Evolutionary conservation across 2,797 vertebrate genomes (phyloP).

Genomic region (Acestrorhynchus altus): DNA sequence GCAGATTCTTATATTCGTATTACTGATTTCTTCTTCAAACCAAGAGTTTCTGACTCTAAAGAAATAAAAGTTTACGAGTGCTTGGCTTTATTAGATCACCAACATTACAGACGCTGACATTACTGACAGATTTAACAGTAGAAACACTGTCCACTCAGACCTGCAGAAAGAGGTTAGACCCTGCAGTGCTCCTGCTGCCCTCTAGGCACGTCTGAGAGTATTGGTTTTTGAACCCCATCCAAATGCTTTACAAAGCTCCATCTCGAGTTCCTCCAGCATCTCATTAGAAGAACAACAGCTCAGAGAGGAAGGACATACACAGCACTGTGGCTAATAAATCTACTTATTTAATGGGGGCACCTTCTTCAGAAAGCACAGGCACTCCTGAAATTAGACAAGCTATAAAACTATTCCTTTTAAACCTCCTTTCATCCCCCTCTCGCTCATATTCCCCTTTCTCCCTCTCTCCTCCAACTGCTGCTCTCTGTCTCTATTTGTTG

Average conservation of each 20-base stretch:
- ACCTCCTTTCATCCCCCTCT: background rate
- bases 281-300: background rate
- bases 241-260: background rate
- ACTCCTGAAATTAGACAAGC: constrained; percentile 20
- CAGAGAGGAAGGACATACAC: background rate
- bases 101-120: too few species aligned
- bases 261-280: background rate
- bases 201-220: background rate
- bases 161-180: too few species aligned
- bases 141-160: too few species aligned
- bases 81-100: too few species aligned
- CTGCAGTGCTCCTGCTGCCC: background rate
- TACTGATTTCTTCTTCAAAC: too few species aligned
- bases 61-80: too few species aligned
- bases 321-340: background rate
- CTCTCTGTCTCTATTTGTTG: constrained; percentile 14
- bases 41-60: too few species aligned
- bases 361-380: background rate
- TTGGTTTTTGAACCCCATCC: background rate
- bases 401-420: constrained; percentile 1
- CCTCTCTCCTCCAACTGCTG: too few species aligned
- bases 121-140: too few species aligned
- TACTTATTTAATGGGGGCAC: background rate
- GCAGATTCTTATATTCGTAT: too few species aligned
- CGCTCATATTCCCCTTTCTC: background rate